phyloP scores from a whole-genome alignment of 2,888 invertebrate species.

The Polyploca ridens region DNA sequence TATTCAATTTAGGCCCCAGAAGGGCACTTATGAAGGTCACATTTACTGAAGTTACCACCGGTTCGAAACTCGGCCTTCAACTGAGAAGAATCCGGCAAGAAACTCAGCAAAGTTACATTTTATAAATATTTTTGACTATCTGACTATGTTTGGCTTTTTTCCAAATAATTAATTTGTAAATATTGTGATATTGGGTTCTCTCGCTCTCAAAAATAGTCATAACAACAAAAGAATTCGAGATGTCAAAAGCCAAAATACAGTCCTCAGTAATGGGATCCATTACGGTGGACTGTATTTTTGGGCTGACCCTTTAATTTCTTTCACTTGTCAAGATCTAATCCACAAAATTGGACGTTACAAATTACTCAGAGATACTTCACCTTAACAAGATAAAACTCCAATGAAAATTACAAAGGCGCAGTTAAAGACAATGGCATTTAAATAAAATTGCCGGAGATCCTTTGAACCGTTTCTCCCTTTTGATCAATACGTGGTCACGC shows the following conservation, averaged over 20 bases:
- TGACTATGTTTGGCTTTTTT: too few relatives aligned
- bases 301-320: not conserved
- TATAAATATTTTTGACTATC: too few relatives aligned
- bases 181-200: too few relatives aligned
- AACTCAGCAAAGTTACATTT: too few relatives aligned
- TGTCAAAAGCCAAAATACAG: too few relatives aligned
- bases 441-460: constrained; percentile 25
- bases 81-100: too few relatives aligned
- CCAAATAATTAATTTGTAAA: too few relatives aligned
- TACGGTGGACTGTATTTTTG: too few relatives aligned
- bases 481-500: not conserved
- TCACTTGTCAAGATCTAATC: not conserved
- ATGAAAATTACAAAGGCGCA: constrained; percentile 35
- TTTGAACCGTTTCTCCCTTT: constrained; percentile 17
- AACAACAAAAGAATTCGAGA: not conserved
- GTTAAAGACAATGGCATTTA: constrained; percentile 20
- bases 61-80: too few relatives aligned
- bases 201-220: not conserved
- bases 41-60: too few relatives aligned
- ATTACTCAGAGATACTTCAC: constrained; percentile 11
- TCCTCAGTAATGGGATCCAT: not conserved
- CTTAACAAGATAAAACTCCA: constrained; percentile 31
- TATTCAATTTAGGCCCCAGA: too few relatives aligned
- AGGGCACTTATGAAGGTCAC: too few relatives aligned
- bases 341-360: not conserved